Percentiles rank a stretch among this genome's conserved stretches.
These are phyloP conservation scores for Neelides sp. DNA, from an alignment of 1,140 invertebrate species.

Conservation along the genomic window DNA sequence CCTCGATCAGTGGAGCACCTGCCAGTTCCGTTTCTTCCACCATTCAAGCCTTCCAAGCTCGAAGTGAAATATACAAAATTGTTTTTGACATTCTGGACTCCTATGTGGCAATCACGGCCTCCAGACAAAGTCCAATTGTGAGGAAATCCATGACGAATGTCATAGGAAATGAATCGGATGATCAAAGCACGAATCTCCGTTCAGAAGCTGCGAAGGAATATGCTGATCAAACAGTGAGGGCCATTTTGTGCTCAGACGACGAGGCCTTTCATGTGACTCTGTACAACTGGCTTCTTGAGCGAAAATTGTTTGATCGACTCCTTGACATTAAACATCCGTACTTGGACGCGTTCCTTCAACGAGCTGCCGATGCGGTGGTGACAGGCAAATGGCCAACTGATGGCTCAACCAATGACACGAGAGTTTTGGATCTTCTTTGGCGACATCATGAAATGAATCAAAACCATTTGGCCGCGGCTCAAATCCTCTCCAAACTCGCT, in stretches of 20 bases:
- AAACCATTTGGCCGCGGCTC: constrained; percentile 84
- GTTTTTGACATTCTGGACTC: constrained; percentile 25
- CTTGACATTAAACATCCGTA: constrained; percentile 31
- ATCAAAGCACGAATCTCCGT: background rate
- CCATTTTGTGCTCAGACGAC: constrained; percentile 48
- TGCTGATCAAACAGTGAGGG: constrained; percentile 36
- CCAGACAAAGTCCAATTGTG: constrained; percentile 14
- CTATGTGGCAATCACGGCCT: constrained; percentile 4
- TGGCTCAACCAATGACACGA: constrained; percentile 33
- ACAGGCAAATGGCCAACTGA: constrained; percentile 21
- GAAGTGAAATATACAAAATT: constrained; percentile 26
- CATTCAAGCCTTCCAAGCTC: constrained; percentile 45
- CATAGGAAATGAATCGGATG: constrained; percentile 9
- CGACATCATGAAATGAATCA: constrained; percentile 87
- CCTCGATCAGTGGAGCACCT: constrained; percentile 8
- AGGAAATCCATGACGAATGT: no score
- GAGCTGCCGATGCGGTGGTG: constrained; percentile 30
- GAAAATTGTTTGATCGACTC: constrained; percentile 54
- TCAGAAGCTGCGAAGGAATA: constrained; percentile 6
- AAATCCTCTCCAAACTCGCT: constrained; percentile 75
- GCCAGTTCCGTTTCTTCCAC: constrained; percentile 7
- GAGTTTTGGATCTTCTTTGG: constrained; percentile 79
- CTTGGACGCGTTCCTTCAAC: constrained; percentile 34
- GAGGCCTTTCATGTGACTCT: constrained; percentile 78
- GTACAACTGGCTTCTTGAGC: constrained; percentile 85